Percentiles rank a stretch among this genome's conserved stretches.
Evolutionary conservation across 2,888 invertebrate species (phyloP).

Genomic region (Clostera curtula): DNA sequence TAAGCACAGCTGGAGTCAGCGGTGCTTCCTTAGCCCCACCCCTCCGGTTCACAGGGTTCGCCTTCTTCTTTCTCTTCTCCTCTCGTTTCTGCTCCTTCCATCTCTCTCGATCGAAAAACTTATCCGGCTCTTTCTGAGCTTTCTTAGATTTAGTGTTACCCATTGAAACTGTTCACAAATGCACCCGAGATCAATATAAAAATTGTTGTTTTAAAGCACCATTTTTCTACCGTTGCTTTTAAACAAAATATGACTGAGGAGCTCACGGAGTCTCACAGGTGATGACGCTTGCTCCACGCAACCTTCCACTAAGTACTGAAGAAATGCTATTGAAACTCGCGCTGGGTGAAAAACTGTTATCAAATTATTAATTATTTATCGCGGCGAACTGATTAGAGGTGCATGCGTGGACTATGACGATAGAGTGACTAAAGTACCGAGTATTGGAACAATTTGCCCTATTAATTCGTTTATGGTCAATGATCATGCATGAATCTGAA

Average conservation of each 20-base stretch:
- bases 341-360: conserved; percentile 33
- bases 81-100: conserved; percentile 51
- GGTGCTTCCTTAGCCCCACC: conserved; percentile 36
- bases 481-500: conserved; percentile 11
- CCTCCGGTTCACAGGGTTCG: conserved; percentile 38
- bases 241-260: conserved; percentile 1
- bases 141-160: conserved; percentile 61
- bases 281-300: conserved; percentile 21
- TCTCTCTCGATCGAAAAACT: conserved; percentile 56
- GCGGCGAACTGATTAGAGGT: conserved; percentile 31
- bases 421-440: too few relatives aligned
- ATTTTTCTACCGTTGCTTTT: conserved; percentile 12
- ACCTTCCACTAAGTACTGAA: conserved; percentile 39
- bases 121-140: conserved; percentile 51
- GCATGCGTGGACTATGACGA: conserved; percentile 26
- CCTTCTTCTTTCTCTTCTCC: conserved; percentile 42
- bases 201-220: conserved; percentile 10
- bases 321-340: conserved; percentile 30
- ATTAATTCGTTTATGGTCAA: too few relatives aligned
- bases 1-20: conserved; percentile 23
- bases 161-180: conserved; percentile 33
- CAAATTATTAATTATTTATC: conserved; percentile 46
- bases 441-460: too few relatives aligned
- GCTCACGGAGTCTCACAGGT: conserved; percentile 5
- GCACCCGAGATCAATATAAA: neutral